Base-by-base conservation (phyloP, 2,888 invertebrate genomes). In the Drepanosiphum platanoidis region DNA sequence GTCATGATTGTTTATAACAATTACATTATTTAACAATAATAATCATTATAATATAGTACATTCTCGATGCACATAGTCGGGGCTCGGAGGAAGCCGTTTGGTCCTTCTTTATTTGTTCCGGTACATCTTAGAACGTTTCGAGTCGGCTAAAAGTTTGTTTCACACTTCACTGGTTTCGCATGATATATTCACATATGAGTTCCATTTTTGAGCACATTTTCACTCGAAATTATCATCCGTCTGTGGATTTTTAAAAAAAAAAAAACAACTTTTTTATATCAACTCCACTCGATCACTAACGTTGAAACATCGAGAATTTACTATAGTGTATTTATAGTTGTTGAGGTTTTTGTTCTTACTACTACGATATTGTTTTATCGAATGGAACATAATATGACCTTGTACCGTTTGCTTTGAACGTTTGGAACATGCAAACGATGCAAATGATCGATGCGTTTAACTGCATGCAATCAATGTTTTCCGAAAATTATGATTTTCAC, bases 221-320 rank as follows among this genome's bases (percentile, higher is more conserved):
- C n/a, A n/a, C n/a, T n/a, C n/a, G n/a, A n/a, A n/a, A n/a, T n/a
- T n/a, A n/a, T n/a, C n/a, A n/a, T n/a, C n/a, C n/a, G n/a, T n/a
- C n/a, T n/a, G n/a, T n/a, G n/a, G n/a, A n/a, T n/a, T n/a, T n/a
- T n/a, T n/a, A n/a, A n/a, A n/a, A n/a, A n/a, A n/a, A n/a, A n/a
- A n/a, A n/a, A n/a, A n/a, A n/a, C n/a, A n/a, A n/a, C n/a, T n/a
- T n/a, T n/a, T n/a, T n/a, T n/a, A n/a, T n/a, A n/a, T n/a, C n/a
- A n/a, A n/a, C n/a, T n/a, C n/a, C n/a, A n/a, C 52, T 52, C 22
- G 22, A 3, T 58, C 22, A 34, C n/a, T n/a, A n/a, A n/a, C 58
- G n/a, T 75, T 0, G 27, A 75, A 22, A 0, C 15, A 22, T 61
- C 75, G 58, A 58, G 58, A 34, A 75, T 75, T 75, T 75, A 75